Conservation (phyloP, 2,797 vertebrate genomes). For the Enteromius anoplus region DNA sequence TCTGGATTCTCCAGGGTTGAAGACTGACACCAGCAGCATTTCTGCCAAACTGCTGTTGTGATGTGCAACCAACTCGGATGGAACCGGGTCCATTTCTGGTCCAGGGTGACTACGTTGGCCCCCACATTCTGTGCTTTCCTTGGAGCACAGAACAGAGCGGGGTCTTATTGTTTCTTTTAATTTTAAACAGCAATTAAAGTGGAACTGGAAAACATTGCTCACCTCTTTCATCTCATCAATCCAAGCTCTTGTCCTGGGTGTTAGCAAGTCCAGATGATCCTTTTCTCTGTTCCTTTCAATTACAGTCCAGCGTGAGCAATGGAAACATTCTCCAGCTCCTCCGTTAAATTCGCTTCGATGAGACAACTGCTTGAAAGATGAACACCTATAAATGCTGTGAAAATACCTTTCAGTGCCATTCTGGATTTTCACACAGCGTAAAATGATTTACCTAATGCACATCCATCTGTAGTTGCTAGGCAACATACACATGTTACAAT, state of each 20-base stretch:
- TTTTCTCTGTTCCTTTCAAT: conserved; percentile 59
- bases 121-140: conserved; percentile 22
- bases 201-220: conserved; percentile 46
- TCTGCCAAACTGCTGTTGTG: conserved; percentile 29
- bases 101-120: neutral
- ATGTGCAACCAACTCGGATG: conserved; percentile 7
- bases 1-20: conserved; percentile 19
- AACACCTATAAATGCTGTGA: conserved; percentile 68
- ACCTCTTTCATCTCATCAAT: conserved; percentile 46
- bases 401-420: conserved; percentile 68
- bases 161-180: conserved; percentile 44
- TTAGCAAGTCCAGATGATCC: conserved; percentile 53
- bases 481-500: conserved; percentile 69
- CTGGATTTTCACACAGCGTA: conserved; percentile 58
- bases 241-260: conserved; percentile 42
- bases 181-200: conserved; percentile 46
- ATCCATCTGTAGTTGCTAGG: conserved; percentile 68
- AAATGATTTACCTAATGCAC: conserved; percentile 66
- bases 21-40: neutral
- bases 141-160: conserved; percentile 29
- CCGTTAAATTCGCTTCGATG: conserved; percentile 65
- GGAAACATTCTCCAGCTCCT: conserved; percentile 40
- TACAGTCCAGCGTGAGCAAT: conserved; percentile 58
- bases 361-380: conserved; percentile 66
- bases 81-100: neutral